These are phyloP conservation scores for Tichodroma muraria DNA, from an alignment of 2,113 vertebrate genomes.

Conservation along the genomic window DNA sequence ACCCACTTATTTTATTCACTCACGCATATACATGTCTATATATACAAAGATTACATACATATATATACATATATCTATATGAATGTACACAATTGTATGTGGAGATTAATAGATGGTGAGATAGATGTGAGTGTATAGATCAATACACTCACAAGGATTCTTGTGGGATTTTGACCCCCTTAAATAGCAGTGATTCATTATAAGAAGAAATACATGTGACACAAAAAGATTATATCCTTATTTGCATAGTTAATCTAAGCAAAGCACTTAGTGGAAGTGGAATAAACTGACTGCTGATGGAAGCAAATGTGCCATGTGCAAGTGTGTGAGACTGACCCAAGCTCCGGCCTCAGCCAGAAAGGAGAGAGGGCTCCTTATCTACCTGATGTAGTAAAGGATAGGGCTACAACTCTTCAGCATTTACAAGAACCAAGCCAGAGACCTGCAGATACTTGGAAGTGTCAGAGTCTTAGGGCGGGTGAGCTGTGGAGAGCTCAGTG, in stretches of 20 bases:
- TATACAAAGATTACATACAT: not conserved
- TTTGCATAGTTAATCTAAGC: not conserved
- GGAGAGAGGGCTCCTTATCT: not conserved
- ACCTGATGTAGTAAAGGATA: not conserved
- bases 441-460: not conserved
- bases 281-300: not conserved
- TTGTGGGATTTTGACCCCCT: not conserved
- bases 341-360: not conserved
- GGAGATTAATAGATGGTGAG: not conserved
- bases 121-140: not conserved
- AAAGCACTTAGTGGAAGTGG: not conserved
- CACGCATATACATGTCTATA: not conserved
- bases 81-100: not conserved
- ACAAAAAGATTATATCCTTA: not conserved
- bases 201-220: not conserved
- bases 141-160: not conserved
- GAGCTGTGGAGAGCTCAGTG: not conserved
- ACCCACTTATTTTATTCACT: not conserved
- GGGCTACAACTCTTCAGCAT: not conserved
- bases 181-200: not conserved
- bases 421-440: not conserved
- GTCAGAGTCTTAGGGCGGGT: rapidly evolving
- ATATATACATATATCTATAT: too few species aligned
- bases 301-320: not conserved
- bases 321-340: rapidly evolving